Percentiles rank a stretch among this genome's conserved stretches.
Conservation (phyloP, 2,113 vertebrate genomes). For the Oreochromis tanganicae region DNA sequence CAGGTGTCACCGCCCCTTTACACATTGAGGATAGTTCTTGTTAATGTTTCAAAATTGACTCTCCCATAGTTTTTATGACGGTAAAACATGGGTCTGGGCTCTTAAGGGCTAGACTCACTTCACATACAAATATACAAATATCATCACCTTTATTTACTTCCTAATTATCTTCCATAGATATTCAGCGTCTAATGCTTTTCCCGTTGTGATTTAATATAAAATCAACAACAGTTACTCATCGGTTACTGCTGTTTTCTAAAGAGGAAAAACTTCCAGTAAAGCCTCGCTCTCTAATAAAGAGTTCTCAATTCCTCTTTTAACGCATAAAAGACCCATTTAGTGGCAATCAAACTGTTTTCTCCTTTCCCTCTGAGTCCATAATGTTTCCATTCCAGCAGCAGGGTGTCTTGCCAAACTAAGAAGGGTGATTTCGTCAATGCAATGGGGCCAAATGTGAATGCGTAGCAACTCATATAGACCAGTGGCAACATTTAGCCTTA, state of each 20-base stretch:
- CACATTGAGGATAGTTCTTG: too few species aligned
- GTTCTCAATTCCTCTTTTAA: background rate
- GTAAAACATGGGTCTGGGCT: too few species aligned
- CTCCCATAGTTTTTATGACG: too few species aligned
- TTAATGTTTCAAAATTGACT: too few species aligned
- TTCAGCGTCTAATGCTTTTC: background rate
- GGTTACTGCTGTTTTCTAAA: background rate
- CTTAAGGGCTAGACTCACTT: background rate
- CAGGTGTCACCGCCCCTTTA: too few species aligned
- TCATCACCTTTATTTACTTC: background rate
- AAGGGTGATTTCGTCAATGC: background rate
- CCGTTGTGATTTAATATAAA: background rate
- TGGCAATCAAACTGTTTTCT: background rate
- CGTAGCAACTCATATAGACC: background rate
- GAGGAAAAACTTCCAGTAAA: background rate
- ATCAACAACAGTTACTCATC: background rate
- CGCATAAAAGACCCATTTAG: background rate
- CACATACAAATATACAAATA: background rate
- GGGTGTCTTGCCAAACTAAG: background rate
- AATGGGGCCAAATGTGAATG: background rate
- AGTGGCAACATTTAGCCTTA: background rate
- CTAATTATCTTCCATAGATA: background rate
- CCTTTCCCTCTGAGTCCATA: background rate
- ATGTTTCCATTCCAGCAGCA: background rate
- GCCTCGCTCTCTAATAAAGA: background rate